Evolutionary conservation across 2,888 invertebrate genomes (phyloP), one percentile per base, ranked within the genome.

Genomic region (Sabellastarte sp.): DNA sequence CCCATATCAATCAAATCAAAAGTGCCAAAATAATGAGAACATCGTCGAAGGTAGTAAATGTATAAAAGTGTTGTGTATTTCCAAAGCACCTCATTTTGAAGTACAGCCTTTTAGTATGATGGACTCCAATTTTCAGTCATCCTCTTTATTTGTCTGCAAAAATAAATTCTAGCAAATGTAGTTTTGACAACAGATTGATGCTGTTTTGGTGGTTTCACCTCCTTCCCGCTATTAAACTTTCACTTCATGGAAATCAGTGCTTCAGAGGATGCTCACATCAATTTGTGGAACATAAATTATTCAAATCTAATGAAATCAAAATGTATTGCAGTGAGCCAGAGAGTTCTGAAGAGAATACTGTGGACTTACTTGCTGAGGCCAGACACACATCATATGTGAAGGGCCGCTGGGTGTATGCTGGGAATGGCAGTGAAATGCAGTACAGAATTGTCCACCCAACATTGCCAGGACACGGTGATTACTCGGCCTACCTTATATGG

Each of bases 381-480:
- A 89, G 90, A 57, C 89, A 91, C 84, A 90, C 81, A 1, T 88
- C 92, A 67, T 90, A 93, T 83, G 88, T 93, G 79, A 86, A 91
- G 81, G 90, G 91, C 77, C 89, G 88, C 74, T 92, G 94, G 93
- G 88, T 92, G 77, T 82, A 86, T 84, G 77, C 81, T 2, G 90
- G 90, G 77, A 88, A 88, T 74, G 88, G 88, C 56, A 87, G 88
- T n/a, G 90, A 91, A 81, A 84, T 88, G 70, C 89, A 90, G 74
- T 90, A 90, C 83, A 87, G 88, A 56, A 91, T 95, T 68, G 91
- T 92, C 50, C 90, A 91, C n/a, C 92, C 95, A 0, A 90, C 90
- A 74, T 83, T 93, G 70, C 92, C 92, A 65, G 90, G 90, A 2
- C 91, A 91, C 71, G 93, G 93, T 0, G 93, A 94, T 84, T 93